These are phyloP conservation scores for Melanotaenia boesemani DNA, from an alignment of 2,797 vertebrate species.

Conservation along the genomic window DNA sequence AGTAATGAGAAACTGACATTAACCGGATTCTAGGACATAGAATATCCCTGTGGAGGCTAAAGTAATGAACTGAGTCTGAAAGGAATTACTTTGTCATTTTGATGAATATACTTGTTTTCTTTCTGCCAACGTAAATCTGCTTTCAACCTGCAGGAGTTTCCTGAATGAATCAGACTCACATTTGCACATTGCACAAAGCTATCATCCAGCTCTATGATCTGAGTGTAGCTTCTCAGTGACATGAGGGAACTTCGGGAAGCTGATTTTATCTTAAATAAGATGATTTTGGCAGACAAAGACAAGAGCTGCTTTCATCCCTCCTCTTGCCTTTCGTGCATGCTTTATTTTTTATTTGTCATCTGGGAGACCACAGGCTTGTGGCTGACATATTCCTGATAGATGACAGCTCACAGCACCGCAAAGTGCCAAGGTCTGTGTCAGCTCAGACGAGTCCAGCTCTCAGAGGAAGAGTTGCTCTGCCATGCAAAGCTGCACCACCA, in stretches of 20 bases:
- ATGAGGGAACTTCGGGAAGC: constrained; percentile 3
- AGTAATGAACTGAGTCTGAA: neutral
- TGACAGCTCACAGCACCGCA: constrained; percentile 43
- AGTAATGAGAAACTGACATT: neutral
- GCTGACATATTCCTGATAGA: constrained; percentile 61
- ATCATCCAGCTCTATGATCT: neutral
- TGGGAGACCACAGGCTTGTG: constrained; percentile 40
- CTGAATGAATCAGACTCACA: neutral
- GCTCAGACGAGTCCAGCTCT: constrained; percentile 47
- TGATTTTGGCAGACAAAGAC: constrained; percentile 13
- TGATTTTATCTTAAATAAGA: constrained; percentile 3
- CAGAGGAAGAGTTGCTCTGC: constrained; percentile 23
- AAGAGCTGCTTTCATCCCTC: neutral
- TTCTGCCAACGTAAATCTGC: neutral
- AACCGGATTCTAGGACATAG: too few species aligned
- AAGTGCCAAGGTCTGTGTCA: constrained; percentile 45
- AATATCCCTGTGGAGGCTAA: neutral
- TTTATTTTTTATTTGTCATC: constrained; percentile 50
- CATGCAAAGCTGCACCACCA: constrained; percentile 37
- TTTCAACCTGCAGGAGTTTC: neutral
- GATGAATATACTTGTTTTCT: neutral
- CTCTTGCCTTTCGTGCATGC: neutral
- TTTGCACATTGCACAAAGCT: neutral
- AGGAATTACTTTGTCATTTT: neutral
- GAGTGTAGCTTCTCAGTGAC: neutral